Conservation (phyloP, 2,888 invertebrate species). For the Oxyteleia sp. region DNA sequence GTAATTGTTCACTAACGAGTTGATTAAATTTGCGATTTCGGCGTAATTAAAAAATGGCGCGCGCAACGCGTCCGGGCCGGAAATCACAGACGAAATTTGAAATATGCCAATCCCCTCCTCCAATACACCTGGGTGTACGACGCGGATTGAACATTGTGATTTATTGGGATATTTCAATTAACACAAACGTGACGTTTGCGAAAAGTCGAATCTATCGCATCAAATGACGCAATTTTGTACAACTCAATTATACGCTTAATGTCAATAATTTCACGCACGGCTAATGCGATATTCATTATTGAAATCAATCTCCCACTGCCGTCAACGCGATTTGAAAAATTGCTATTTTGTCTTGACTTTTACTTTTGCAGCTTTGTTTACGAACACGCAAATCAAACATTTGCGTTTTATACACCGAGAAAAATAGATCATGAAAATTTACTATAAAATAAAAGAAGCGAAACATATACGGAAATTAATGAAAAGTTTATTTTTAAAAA, state of each 20-base stretch:
- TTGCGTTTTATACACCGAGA: too few relatives aligned
- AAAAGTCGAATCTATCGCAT: conserved; percentile 58
- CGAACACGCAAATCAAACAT: too few relatives aligned
- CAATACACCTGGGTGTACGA: conserved; percentile 59
- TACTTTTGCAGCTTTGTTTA: too few relatives aligned
- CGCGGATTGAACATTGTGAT: conserved; percentile 49
- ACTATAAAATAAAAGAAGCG: too few relatives aligned
- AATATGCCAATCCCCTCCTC: conserved; percentile 57
- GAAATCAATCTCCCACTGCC: conserved; percentile 56
- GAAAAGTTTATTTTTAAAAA: too few relatives aligned
- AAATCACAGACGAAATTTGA: conserved; percentile 43
- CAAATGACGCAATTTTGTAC: conserved; percentile 54
- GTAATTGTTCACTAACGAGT: too few relatives aligned
- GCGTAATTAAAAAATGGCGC: too few relatives aligned
- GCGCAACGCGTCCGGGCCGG: too few relatives aligned
- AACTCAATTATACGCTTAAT: conserved; percentile 67
- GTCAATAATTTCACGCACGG: conserved; percentile 44
- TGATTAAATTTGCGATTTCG: too few relatives aligned
- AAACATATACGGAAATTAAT: too few relatives aligned
- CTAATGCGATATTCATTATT: conserved; percentile 63
- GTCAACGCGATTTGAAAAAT: conserved; percentile 5
- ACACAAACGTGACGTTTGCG: conserved; percentile 67
- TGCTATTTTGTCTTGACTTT: not conserved
- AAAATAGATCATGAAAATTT: too few relatives aligned
- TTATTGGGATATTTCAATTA: conserved; percentile 73